Evolutionary conservation across 1,140 invertebrate genomes (phyloP).

Genomic region (Metaphire vulgaris): DNA sequence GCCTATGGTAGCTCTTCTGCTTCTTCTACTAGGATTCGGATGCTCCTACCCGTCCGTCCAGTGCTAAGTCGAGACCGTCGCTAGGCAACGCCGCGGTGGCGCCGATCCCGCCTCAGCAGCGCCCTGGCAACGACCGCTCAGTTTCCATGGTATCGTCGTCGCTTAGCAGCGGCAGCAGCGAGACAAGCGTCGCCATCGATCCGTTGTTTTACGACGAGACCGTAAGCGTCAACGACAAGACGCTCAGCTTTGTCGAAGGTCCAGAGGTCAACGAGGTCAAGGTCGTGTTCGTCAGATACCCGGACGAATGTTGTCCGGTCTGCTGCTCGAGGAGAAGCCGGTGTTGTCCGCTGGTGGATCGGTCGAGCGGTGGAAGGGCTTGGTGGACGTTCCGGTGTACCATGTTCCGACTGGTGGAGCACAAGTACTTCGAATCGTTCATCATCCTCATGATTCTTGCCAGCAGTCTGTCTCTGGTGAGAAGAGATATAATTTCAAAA

Average conservation of each 20-base stretch:
- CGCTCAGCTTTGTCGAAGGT: conserved; percentile 9
- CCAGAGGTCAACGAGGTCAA: conserved; percentile 42
- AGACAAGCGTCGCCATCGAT: neutral
- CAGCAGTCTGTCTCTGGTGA: conserved; percentile 91
- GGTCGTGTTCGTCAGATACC: conserved; percentile 57
- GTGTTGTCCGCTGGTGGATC: conserved; percentile 31
- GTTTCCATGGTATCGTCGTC: neutral
- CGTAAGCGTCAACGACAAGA: conserved; percentile 20
- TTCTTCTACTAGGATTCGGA: neutral
- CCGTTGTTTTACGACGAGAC: conserved; percentile 7
- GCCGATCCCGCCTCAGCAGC: neutral
- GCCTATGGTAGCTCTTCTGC: too few relatives aligned
- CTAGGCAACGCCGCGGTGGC: neutral
- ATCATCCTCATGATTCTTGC: conserved; percentile 96
- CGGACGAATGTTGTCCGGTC: conserved; percentile 77
- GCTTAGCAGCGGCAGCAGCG: neutral
- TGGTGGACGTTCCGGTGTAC: conserved; percentile 86
- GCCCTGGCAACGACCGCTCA: neutral
- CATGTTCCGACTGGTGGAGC: conserved; percentile 90
- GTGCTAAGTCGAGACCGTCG: neutral
- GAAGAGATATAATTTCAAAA: too few relatives aligned
- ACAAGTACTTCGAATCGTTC: conserved; percentile 98
- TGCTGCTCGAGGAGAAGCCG: conserved; percentile 7
- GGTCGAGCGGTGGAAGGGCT: conserved; percentile 77
- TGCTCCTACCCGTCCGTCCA: neutral